Evolutionary conservation across 2,888 invertebrate genomes (phyloP).

Genomic region (Podabrus alpinus): DNA sequence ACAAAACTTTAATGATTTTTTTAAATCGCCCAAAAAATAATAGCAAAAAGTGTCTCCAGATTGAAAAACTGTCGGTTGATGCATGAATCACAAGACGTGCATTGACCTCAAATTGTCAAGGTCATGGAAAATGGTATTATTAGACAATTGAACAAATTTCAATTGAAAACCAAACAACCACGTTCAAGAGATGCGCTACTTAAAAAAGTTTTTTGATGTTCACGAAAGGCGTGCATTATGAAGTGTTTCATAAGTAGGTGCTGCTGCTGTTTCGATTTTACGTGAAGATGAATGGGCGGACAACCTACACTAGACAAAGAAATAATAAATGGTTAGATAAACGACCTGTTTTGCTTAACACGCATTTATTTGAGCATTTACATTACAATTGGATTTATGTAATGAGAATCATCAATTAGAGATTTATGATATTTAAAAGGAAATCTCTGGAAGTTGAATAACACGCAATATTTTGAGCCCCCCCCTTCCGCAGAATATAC

Average conservation of each 20-base stretch:
- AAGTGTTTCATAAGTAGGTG: conserved; percentile 2
- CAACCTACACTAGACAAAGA: background rate
- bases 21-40: background rate
- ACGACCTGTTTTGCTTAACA: conserved; percentile 3
- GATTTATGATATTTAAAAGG: background rate
- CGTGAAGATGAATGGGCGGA: background rate
- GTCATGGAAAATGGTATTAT: background rate
- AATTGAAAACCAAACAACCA: background rate
- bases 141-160: background rate
- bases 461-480: background rate
- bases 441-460: too few relatives aligned
- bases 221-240: background rate
- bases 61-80: background rate
- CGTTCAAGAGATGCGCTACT: background rate
- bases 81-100: background rate
- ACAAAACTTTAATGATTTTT: background rate
- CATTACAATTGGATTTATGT: background rate
- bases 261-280: background rate
- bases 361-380: background rate
- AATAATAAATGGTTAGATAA: conserved; percentile 2
- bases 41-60: background rate
- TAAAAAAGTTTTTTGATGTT: background rate
- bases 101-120: background rate
- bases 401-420: background rate
- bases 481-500: background rate